phyloP scores from a whole-genome alignment of 2,113 vertebrate genomes.

The Ciconia boyciana region DNA sequence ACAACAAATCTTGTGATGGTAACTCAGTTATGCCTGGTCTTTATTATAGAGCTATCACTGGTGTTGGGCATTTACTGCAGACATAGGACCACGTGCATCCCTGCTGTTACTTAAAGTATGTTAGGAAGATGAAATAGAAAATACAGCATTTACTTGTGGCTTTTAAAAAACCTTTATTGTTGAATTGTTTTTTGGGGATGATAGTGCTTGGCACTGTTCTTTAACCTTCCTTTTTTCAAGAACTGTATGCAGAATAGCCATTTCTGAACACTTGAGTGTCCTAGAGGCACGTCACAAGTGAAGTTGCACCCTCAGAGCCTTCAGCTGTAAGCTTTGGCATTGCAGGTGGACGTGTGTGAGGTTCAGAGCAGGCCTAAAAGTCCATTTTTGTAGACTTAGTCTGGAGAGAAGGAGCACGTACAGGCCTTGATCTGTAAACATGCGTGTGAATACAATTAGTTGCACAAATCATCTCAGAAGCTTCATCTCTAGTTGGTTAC shows the following conservation, averaged over 20 bases:
- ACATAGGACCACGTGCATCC: not conserved
- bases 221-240: not conserved
- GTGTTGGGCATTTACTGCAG: not conserved
- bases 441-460: not conserved
- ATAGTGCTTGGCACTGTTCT: not conserved
- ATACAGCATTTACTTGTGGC: not conserved
- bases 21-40: not conserved
- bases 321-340: not conserved
- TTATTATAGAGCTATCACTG: not conserved
- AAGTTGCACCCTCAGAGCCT: not conserved
- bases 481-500: not conserved
- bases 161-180: not conserved
- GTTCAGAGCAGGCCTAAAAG: not conserved
- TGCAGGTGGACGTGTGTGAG: accelerated
- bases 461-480: not conserved
- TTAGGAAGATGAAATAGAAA: not conserved
- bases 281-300: not conserved
- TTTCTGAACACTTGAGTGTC: not conserved
- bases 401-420: not conserved
- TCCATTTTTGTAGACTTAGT: not conserved
- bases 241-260: not conserved
- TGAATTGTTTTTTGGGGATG: not conserved
- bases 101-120: not conserved
- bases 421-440: not conserved
- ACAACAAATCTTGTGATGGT: not conserved